phyloP scores from a whole-genome alignment of 2,113 vertebrate species.

The Hippocampus guttulatus region DNA sequence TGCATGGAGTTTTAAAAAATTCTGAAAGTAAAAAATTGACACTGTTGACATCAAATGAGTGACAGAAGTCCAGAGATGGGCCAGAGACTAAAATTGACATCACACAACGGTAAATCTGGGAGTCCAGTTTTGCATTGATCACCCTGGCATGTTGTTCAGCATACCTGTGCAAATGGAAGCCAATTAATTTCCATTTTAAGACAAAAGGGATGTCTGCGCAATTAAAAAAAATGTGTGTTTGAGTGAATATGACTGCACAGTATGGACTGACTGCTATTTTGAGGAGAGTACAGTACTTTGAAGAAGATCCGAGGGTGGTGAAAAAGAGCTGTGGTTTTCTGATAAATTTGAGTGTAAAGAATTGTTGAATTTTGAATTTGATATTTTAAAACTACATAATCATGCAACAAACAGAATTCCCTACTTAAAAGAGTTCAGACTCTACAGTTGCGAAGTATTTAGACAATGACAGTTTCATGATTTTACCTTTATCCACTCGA shows the following conservation, averaged over 20 bases:
- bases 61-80: conserved; percentile 11
- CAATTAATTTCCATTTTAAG: too few relatives aligned
- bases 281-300: neutral
- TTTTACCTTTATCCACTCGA: too few relatives aligned
- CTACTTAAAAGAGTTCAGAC: too few relatives aligned
- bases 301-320: neutral
- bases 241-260: too few relatives aligned
- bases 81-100: too few relatives aligned
- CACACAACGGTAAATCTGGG: conserved; percentile 41
- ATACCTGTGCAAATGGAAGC: neutral
- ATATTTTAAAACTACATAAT: too few relatives aligned
- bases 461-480: too few relatives aligned
- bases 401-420: neutral
- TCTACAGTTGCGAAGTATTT: too few relatives aligned
- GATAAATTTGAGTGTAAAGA: too few relatives aligned
- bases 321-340: neutral
- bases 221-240: too few relatives aligned
- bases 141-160: neutral
- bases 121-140: conserved; percentile 11
- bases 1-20: neutral
- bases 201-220: neutral
- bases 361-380: too few relatives aligned
- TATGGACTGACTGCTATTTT: too few relatives aligned
- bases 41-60: neutral
- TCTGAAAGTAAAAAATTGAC: neutral